Percentiles rank a stretch among this genome's conserved stretches.
Conservation (phyloP, 2,888 invertebrate species). For the Euclidia mi region DNA sequence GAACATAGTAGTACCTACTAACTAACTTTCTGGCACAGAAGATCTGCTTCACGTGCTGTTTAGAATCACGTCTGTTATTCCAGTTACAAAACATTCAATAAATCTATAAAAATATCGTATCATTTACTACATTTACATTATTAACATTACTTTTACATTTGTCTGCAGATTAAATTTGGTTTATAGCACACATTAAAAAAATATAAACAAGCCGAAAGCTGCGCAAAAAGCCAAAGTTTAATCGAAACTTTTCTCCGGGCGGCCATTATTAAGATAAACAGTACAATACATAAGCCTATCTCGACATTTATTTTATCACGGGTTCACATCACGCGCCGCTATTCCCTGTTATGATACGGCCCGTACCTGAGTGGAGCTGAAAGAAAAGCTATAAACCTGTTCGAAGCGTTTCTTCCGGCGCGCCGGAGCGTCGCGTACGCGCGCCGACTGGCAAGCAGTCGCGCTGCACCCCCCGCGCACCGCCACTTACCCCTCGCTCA, state of each 20-base stretch:
- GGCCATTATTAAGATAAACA: constrained; percentile 90
- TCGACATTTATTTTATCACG: constrained; percentile 90
- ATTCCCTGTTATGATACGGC: constrained; percentile 90
- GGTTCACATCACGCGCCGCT: constrained; percentile 90
- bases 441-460: constrained; percentile 81
- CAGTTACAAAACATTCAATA: too few species aligned
- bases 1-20: too few species aligned
- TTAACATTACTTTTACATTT: constrained; percentile 1
- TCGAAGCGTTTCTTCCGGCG: constrained; percentile 87
- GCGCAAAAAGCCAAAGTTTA: constrained; percentile 78
- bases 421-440: constrained; percentile 88
- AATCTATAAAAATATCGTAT: too few species aligned
- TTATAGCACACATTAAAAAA: constrained; percentile 47
- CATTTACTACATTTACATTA: background rate
- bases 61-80: too few species aligned
- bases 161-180: constrained; percentile 28
- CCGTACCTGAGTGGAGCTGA: constrained; percentile 89
- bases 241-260: constrained; percentile 88
- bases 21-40: too few species aligned
- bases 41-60: too few species aligned
- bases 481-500: constrained; percentile 49
- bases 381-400: constrained; percentile 91
- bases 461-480: constrained; percentile 59
- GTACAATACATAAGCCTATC: constrained; percentile 91
- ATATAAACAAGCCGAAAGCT: constrained; percentile 63